These are phyloP conservation scores for Tachina lurida DNA, from an alignment of 2,888 invertebrate species.

Conservation along the genomic window DNA sequence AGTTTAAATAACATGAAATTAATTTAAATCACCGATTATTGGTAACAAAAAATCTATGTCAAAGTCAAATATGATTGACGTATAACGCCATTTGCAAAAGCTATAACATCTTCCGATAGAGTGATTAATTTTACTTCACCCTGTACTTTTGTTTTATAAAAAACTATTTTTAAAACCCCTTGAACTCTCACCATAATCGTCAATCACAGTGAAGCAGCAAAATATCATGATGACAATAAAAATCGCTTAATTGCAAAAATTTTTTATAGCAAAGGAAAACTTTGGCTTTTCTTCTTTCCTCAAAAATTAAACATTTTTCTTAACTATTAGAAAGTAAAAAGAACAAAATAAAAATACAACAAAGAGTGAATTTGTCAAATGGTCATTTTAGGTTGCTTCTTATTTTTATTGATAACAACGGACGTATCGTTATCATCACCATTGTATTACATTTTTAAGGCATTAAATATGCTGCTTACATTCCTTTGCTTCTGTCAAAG, in stretches of 20 bases:
- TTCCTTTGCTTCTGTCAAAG: neutral
- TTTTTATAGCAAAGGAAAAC: constrained; percentile 48
- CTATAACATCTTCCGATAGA: too few species aligned
- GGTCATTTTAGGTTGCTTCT: constrained; percentile 37
- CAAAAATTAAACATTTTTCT: constrained; percentile 17
- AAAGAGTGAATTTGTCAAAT: constrained; percentile 52
- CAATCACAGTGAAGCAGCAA: too few species aligned
- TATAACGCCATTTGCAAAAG: too few species aligned
- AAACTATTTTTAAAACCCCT: neutral
- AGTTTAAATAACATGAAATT: too few species aligned
- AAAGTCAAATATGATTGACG: too few species aligned
- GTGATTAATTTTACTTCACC: too few species aligned
- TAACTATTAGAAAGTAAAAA: neutral
- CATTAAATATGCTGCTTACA: constrained; percentile 32
- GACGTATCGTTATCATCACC: constrained; percentile 58
- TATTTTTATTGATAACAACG: constrained; percentile 66
- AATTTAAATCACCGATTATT: too few species aligned
- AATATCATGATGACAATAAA: neutral
- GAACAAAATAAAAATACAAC: constrained; percentile 16
- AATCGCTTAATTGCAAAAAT: constrained; percentile 64
- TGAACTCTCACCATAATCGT: too few species aligned
- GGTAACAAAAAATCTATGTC: too few species aligned
- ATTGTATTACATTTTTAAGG: neutral
- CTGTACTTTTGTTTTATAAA: neutral
- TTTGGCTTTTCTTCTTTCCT: constrained; percentile 33